phyloP scores from a whole-genome alignment of 2,888 invertebrate genomes.

The Chrysolina haemoptera region DNA sequence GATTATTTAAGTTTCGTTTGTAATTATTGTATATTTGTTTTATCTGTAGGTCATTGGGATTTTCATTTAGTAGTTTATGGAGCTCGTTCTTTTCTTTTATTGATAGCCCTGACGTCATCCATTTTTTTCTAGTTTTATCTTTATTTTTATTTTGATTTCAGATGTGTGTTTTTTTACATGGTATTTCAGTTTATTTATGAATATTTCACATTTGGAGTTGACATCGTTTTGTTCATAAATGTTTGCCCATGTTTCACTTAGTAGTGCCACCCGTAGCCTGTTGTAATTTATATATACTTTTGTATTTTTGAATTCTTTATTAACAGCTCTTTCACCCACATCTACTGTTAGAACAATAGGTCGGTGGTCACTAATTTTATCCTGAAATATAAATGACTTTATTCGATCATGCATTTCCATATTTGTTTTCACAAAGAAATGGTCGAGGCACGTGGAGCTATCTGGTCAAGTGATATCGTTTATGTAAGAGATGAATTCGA shows the following conservation, averaged over 20 bases:
- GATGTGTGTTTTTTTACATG: too few relatives aligned
- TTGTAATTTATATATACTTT: too few relatives aligned
- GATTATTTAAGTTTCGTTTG: too few relatives aligned
- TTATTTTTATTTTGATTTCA: not conserved
- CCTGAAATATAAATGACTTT: not conserved
- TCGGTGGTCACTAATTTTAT: not conserved
- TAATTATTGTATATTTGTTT: too few relatives aligned
- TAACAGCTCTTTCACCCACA: not conserved
- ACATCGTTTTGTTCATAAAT: not conserved
- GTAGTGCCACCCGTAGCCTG: too few relatives aligned
- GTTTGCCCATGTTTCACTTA: not conserved
- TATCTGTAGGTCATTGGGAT: too few relatives aligned
- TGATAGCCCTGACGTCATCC: not conserved
- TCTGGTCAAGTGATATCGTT: not conserved
- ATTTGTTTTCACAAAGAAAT: not conserved
- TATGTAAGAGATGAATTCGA: not conserved
- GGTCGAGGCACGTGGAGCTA: not conserved
- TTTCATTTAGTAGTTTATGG: not conserved
- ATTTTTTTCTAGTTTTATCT: not conserved
- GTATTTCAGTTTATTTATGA: too few relatives aligned
- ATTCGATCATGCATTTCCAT: not conserved
- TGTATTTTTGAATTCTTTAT: too few relatives aligned
- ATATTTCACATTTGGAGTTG: not conserved
- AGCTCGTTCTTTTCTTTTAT: not conserved
- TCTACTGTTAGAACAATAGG: too few relatives aligned